These are phyloP conservation scores for Synanthedon andrenaeformis DNA, from an alignment of 2,888 invertebrate genomes.

Conservation along the genomic window DNA sequence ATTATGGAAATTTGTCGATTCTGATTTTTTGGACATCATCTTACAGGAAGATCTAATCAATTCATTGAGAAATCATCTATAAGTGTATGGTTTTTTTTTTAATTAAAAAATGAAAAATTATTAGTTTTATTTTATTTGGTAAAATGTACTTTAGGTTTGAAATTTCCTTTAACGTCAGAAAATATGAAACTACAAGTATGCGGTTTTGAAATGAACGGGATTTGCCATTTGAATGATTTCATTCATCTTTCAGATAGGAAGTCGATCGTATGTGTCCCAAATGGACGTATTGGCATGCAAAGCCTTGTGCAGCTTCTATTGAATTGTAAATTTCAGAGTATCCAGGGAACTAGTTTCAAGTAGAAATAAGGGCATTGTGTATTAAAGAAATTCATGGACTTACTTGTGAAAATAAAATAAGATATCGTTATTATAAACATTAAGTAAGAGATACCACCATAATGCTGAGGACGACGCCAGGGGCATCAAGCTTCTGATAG, in stretches of 20 bases:
- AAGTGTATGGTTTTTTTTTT: neutral
- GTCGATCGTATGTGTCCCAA: slow-evolving; percentile 61
- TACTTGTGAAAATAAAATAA: too few relatives aligned
- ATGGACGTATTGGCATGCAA: slow-evolving; percentile 67
- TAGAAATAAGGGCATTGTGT: slow-evolving; percentile 18
- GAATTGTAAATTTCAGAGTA: slow-evolving; percentile 64
- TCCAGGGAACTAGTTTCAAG: slow-evolving; percentile 36
- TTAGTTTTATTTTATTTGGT: too few relatives aligned
- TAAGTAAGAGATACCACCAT: too few relatives aligned
- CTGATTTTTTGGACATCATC: neutral
- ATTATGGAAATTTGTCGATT: slow-evolving; percentile 31
- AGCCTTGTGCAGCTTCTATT: slow-evolving; percentile 65
- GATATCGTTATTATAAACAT: too few relatives aligned
- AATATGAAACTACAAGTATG: neutral
- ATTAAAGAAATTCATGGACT: too few relatives aligned
- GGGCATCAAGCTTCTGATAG: too few relatives aligned
- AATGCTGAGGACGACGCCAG: too few relatives aligned
- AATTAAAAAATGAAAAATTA: neutral
- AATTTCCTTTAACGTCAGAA: too few relatives aligned
- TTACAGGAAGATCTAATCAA: neutral
- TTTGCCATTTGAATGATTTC: slow-evolving; percentile 55
- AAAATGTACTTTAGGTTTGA: too few relatives aligned
- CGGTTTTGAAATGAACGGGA: slow-evolving; percentile 24
- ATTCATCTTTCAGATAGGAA: slow-evolving; percentile 60
- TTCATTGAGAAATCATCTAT: neutral